Evolutionary conservation across 2,113 vertebrate species (phyloP), one percentile per base, ranked within the genome.

Genomic region (Orycteropus afer): DNA sequence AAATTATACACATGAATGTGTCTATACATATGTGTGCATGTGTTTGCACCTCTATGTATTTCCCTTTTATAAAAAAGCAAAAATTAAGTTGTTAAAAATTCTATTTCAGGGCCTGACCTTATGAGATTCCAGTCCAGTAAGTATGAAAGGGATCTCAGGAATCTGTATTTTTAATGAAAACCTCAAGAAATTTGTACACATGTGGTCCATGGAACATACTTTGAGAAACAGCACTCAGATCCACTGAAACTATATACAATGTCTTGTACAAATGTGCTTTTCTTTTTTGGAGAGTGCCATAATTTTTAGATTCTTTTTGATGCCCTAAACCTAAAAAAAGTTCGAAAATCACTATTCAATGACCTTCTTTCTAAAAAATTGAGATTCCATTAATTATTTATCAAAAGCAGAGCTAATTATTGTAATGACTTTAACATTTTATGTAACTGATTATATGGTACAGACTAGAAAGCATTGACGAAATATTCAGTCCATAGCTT

Each of bases 231-330:
- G 83, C 47, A 93, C 40, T 73, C 55, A 88, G 40, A 90, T 65
- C 13, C 51, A 15, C 87, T 84, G 6, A 69, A 95, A 91, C 84
- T 53, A 65, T 53, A 59, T 40, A 34, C 13, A 51, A 76, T 34
- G 40, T 67, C 59, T 65, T 83, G 23, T 49, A 90, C 77, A 27
- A 84, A 67, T 80, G 83, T 59, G 22, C 40, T 65, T 59, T n/a
- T n/a, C n/a, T 40, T 23, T 42, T 86, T 82, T 55, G 25, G 20
- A 49, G 13, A 89, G 0, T 69, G 67, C 27, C 61, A 71, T 78
- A 73, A 53, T 84, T 93, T 95, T 84, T 63, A 78, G 37, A 74
- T 88, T 79, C 7, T 86, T 37, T 57, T 88, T 95, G 78, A 84
- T 51, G 63, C 6, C 42, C 65, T 32, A 82, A 82, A 22, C 27